Conservation (phyloP, 2,888 invertebrate species). For the Auanema sp. region DNA sequence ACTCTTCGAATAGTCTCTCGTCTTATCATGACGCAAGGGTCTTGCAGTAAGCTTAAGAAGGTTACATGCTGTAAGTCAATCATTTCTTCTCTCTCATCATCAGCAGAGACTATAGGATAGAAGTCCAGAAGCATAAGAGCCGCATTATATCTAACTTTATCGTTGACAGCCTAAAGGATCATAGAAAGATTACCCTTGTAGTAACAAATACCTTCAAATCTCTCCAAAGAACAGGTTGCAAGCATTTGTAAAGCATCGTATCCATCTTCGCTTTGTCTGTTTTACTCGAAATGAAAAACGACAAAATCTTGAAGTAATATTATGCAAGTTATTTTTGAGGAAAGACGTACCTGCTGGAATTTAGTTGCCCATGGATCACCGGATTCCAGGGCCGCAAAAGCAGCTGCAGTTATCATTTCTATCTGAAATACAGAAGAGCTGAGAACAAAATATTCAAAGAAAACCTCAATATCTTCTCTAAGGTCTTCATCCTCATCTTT, state of each 20-base stretch:
- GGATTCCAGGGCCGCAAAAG: not conserved
- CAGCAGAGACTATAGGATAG: slow-evolving; percentile 23
- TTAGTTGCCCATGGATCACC: too few species aligned
- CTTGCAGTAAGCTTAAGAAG: slow-evolving; percentile 18
- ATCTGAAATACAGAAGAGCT: not conserved
- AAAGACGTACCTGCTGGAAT: not conserved
- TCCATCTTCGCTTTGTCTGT: not conserved
- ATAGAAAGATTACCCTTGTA: too few species aligned
- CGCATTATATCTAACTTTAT: slow-evolving; percentile 21
- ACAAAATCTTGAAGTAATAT: not conserved
- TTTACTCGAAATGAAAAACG: not conserved
- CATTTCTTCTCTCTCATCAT: slow-evolving; percentile 12
- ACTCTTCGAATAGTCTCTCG: slow-evolving; percentile 16
- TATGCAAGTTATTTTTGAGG: not conserved
- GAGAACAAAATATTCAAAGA: not conserved
- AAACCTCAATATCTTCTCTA: not conserved
- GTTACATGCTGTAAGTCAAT: slow-evolving; percentile 20
- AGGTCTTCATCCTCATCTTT: not conserved
- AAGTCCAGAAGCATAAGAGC: slow-evolving; percentile 25
- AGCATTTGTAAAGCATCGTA: slow-evolving; percentile 4
- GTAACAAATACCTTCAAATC: not conserved
- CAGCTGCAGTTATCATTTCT: slow-evolving; percentile 1
- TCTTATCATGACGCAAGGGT: slow-evolving; percentile 20
- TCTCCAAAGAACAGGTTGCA: slow-evolving; percentile 9
- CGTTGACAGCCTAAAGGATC: slow-evolving; percentile 21